Percentiles rank a stretch among this genome's conserved stretches.
These are phyloP conservation scores for Trichomycterus rosablanca DNA, from an alignment of 2,113 vertebrate species.

Conservation along the genomic window DNA sequence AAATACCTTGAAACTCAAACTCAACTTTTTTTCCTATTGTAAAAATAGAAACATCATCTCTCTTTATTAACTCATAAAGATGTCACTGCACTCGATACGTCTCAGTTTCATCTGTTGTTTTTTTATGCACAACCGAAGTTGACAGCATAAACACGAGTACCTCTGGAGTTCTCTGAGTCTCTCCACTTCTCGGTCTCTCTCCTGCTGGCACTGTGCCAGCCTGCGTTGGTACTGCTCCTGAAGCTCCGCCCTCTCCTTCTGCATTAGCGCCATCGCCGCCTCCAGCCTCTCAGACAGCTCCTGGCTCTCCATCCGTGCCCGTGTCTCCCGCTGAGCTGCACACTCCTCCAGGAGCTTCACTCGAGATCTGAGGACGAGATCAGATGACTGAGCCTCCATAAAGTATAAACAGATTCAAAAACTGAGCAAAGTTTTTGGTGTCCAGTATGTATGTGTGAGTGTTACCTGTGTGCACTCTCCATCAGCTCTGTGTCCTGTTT, in stretches of 20 bases:
- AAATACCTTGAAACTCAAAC: too few relatives aligned
- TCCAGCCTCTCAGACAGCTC: conserved; percentile 66
- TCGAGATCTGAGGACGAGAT: conserved; percentile 56
- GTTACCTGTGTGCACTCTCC: conserved; percentile 74
- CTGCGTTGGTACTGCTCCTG: conserved; percentile 74
- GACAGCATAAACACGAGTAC: too few relatives aligned
- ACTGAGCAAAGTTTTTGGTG: too few relatives aligned
- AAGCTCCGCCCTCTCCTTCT: conserved; percentile 69
- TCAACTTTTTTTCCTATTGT: too few relatives aligned
- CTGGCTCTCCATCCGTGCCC: conserved; percentile 67
- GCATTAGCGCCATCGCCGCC: conserved; percentile 43
- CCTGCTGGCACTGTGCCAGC: conserved; percentile 67
- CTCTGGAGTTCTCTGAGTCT: conserved; percentile 79
- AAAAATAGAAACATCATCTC: too few relatives aligned
- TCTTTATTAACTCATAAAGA: too few relatives aligned
- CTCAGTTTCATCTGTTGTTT: too few relatives aligned
- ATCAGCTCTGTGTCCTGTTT: conserved; percentile 75
- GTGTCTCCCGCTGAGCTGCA: conserved; percentile 60
- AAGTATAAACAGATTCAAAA: too few relatives aligned
- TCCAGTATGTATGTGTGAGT: neutral
- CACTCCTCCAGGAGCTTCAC: conserved; percentile 76
- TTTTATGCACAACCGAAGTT: too few relatives aligned
- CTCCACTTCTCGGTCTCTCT: conserved; percentile 74
- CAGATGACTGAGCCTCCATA: too few relatives aligned
- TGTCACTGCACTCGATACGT: too few relatives aligned